Evolutionary conservation across 2,797 vertebrate genomes (phyloP).

Genomic region (Schizothorax lantsangensis): DNA sequence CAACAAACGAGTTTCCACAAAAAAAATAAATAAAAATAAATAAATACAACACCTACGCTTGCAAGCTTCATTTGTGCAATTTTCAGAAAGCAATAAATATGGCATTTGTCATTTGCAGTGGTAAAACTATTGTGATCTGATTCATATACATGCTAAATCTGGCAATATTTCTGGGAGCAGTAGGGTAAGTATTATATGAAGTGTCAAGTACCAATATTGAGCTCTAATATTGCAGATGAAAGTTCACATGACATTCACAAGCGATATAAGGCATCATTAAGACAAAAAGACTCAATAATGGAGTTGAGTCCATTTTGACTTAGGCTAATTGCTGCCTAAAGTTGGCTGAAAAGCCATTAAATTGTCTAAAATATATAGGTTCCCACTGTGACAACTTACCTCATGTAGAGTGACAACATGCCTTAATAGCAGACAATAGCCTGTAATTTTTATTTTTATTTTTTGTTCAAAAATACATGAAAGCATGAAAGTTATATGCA

Average conservation of each 20-base stretch:
- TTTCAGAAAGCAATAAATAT: constrained; percentile 10
- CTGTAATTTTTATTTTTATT: background rate
- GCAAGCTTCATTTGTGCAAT: background rate
- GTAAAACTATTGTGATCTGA: background rate
- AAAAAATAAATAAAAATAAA: too few relatives aligned
- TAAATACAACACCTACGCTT: background rate
- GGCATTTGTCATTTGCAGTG: background rate
- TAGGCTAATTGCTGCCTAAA: background rate
- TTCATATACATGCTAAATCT: background rate
- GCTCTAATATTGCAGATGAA: background rate
- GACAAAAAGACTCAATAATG: too few relatives aligned
- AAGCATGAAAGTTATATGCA: background rate
- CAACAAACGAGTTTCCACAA: background rate
- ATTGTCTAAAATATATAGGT: background rate
- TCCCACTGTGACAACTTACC: background rate
- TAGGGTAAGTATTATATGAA: background rate
- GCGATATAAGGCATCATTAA: background rate
- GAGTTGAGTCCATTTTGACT: background rate
- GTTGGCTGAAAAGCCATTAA: background rate
- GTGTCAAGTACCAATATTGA: background rate
- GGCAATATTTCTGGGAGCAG: background rate
- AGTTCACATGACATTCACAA: background rate
- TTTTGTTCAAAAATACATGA: background rate
- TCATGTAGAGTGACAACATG: background rate
- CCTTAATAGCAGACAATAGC: background rate